Conservation (phyloP, 2,113 vertebrate species). For the Chrysochloris asiatica region DNA sequence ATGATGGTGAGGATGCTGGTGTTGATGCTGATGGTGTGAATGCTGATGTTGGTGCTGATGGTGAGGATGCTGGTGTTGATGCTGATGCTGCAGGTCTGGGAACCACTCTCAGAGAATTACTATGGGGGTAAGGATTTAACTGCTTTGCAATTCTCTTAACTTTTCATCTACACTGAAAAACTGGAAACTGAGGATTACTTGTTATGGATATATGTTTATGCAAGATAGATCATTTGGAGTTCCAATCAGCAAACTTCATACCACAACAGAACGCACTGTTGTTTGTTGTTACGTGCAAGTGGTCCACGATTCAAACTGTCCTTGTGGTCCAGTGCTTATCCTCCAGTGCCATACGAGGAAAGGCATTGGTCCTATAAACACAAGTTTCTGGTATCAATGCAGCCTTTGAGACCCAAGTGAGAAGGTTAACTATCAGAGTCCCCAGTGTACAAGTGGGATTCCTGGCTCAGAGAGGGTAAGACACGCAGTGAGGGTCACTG, state of each 20-base stretch:
- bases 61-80: no score
- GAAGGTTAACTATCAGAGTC: neutral
- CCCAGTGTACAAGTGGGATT: neutral
- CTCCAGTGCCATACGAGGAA: neutral
- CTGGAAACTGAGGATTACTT: neutral
- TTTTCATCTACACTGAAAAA: constrained; percentile 22
- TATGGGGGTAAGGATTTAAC: no score
- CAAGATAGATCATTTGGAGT: neutral
- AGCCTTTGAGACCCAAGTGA: neutral
- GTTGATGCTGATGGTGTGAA: no score
- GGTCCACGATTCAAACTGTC: no score
- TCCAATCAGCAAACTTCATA: neutral
- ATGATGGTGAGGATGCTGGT: no score
- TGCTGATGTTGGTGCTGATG: no score
- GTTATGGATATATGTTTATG: neutral
- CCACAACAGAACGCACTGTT: no score
- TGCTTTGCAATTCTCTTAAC: neutral
- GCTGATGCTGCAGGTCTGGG: neutral
- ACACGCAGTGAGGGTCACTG: constrained; percentile 15
- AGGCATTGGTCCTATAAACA: neutral
- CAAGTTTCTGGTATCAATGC: neutral
- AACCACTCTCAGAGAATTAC: neutral
- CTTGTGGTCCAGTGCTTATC: no score
- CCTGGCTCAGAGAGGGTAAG: neutral
- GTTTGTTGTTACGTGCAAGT: no score